A percentile compares a stretch with the other conserved stretches of the same genome.
These are phyloP conservation scores for Agrotis segetum DNA, from an alignment of 2,888 invertebrate species.

Conservation along the genomic window DNA sequence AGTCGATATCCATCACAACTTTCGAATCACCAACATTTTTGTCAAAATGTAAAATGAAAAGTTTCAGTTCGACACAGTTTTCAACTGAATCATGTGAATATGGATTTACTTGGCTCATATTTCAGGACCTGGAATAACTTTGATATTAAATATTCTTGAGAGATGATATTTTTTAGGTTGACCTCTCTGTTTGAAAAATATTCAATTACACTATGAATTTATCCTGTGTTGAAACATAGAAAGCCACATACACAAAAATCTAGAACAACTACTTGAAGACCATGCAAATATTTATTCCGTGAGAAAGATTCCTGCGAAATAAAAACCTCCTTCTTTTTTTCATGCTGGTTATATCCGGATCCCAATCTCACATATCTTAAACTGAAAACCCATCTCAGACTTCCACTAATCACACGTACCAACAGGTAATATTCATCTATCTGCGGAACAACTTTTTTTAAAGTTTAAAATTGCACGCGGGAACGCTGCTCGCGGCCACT, in stretches of 20 bases:
- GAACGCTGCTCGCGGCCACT: constrained; percentile 63
- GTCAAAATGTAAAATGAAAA: constrained; percentile 35
- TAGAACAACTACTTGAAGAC: too few relatives aligned
- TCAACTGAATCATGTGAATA: constrained; percentile 9
- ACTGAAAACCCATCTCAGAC: constrained; percentile 10
- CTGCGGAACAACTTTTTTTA: constrained; percentile 72
- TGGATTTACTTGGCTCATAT: neutral
- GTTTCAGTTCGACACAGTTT: constrained; percentile 6
- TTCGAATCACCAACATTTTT: constrained; percentile 33
- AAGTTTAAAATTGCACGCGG: constrained; percentile 80
- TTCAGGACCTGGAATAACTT: neutral
- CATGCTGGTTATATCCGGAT: neutral
- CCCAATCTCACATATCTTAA: constrained; percentile 13
- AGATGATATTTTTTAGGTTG: neutral
- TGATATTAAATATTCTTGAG: neutral
- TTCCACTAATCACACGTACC: constrained; percentile 52
- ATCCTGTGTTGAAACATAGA: too few relatives aligned
- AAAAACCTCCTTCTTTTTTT: too few relatives aligned
- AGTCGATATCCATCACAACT: constrained; percentile 29
- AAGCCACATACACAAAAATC: too few relatives aligned
- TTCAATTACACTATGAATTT: too few relatives aligned
- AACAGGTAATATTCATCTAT: constrained; percentile 73
- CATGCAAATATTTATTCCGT: too few relatives aligned
- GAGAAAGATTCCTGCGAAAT: too few relatives aligned
- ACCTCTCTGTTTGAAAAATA: too few relatives aligned